Conservation (phyloP, 2,888 invertebrate species). For the Zygaena filipendulae region DNA sequence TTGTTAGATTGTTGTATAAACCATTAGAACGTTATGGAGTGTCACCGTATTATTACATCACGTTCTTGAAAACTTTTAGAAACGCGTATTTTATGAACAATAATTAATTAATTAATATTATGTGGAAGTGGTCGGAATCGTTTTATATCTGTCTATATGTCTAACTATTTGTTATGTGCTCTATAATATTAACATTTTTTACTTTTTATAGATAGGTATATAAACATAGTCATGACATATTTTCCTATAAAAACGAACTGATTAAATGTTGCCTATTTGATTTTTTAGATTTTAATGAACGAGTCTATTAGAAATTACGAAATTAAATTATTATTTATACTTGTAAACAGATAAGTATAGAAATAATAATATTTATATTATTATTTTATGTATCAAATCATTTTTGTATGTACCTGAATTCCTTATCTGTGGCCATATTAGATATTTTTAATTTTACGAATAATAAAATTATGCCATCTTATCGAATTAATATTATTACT, state of each 20-base stretch:
- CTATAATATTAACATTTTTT: too few relatives aligned
- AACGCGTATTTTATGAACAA: too few relatives aligned
- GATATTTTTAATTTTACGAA: slow-evolving; percentile 32
- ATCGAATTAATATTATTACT: slow-evolving; percentile 32
- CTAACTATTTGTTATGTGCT: too few relatives aligned
- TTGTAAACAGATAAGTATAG: slow-evolving; percentile 31
- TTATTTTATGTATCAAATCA: slow-evolving; percentile 25
- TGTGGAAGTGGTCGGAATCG: too few relatives aligned
- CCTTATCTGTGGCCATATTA: slow-evolving; percentile 63
- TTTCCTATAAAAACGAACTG: slow-evolving; percentile 37
- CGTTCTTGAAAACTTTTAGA: too few relatives aligned
- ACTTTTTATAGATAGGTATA: too few relatives aligned
- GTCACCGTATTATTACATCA: too few relatives aligned
- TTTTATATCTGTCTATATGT: too few relatives aligned
- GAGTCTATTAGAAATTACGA: slow-evolving; percentile 54
- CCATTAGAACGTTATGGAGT: too few relatives aligned
- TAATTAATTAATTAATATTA: too few relatives aligned
- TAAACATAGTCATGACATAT: slow-evolving; percentile 44
- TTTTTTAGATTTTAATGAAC: slow-evolving; percentile 49
- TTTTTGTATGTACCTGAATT: slow-evolving; percentile 65
- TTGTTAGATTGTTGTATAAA: slow-evolving; percentile 33
- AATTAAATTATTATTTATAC: slow-evolving; percentile 58
- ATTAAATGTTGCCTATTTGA: slow-evolving; percentile 37
- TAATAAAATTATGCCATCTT: slow-evolving; percentile 30
- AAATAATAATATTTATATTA: slow-evolving; percentile 43